Conservation (phyloP, 2,113 vertebrate genomes). For the Atrichornis clamosus region DNA sequence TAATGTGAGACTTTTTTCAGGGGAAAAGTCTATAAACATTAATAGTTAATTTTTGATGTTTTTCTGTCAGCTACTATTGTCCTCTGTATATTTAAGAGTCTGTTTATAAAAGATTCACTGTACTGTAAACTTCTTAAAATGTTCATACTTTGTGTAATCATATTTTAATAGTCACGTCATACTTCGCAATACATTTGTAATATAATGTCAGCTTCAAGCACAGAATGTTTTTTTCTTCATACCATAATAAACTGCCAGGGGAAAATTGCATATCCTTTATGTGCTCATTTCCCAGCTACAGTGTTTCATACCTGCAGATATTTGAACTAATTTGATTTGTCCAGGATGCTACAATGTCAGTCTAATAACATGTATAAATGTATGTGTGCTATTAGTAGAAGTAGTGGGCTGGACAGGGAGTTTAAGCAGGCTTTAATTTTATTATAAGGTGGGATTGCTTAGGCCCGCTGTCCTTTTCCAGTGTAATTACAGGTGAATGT, state of each 20-base stretch:
- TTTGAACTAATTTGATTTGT: constrained; percentile 22
- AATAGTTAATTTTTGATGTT: constrained; percentile 78
- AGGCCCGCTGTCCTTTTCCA: background rate
- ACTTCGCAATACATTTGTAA: constrained; percentile 77
- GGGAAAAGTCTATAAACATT: constrained; percentile 70
- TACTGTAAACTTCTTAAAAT: constrained; percentile 78
- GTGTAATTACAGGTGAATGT: background rate
- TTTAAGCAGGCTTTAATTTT: constrained; percentile 20
- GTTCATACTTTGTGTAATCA: constrained; percentile 80
- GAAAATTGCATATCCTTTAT: constrained; percentile 66
- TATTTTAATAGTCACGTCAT: constrained; percentile 77
- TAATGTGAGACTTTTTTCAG: constrained; percentile 65
- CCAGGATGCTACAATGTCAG: background rate
- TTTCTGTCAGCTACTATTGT: constrained; percentile 73
- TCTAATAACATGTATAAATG: background rate
- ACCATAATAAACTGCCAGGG: constrained; percentile 82
- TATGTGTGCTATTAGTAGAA: background rate
- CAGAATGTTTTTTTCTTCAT: constrained; percentile 76
- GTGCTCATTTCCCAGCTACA: constrained; percentile 60
- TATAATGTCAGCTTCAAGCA: constrained; percentile 77
- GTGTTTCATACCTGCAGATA: background rate
- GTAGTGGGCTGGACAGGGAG: background rate
- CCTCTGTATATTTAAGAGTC: constrained; percentile 81
- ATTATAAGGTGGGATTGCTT: constrained; percentile 3
- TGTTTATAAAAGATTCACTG: constrained; percentile 76